Evolutionary conservation across 2,888 invertebrate genomes (phyloP).

Genomic region (Xanthorhoe designata): DNA sequence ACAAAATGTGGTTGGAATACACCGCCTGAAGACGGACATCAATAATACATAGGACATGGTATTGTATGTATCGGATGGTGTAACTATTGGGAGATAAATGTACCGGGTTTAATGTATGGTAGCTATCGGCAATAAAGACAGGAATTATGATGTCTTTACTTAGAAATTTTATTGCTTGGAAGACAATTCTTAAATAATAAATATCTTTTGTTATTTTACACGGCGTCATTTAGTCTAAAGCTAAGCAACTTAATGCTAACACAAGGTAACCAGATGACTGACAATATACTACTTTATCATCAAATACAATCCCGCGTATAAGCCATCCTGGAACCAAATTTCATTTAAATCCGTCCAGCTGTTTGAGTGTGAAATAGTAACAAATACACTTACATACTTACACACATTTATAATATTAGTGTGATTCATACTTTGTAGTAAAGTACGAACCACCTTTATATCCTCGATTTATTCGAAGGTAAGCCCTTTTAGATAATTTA

Average conservation of each 20-base stretch:
- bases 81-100: conserved; percentile 19
- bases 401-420: too few species aligned
- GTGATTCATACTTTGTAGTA: not conserved
- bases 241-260: too few species aligned
- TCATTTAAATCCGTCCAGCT: too few species aligned
- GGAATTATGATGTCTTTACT: not conserved
- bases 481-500: conserved; percentile 42
- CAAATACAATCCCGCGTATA: too few species aligned
- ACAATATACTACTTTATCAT: too few species aligned
- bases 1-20: not conserved
- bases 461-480: conserved; percentile 45
- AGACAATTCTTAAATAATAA: too few species aligned
- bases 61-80: conserved; percentile 17
- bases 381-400: too few species aligned
- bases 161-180: not conserved
- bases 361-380: too few species aligned
- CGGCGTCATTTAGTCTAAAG: too few species aligned
- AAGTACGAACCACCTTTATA: conserved; percentile 33
- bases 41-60: conserved; percentile 24
- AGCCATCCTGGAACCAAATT: too few species aligned
- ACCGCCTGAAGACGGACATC: conserved; percentile 11
- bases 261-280: too few species aligned
- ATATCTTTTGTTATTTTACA: too few species aligned
- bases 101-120: conserved; percentile 11
- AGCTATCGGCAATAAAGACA: not conserved